Evolutionary conservation across 2,113 vertebrate species (phyloP).

Genomic region (Lynx canadensis): DNA sequence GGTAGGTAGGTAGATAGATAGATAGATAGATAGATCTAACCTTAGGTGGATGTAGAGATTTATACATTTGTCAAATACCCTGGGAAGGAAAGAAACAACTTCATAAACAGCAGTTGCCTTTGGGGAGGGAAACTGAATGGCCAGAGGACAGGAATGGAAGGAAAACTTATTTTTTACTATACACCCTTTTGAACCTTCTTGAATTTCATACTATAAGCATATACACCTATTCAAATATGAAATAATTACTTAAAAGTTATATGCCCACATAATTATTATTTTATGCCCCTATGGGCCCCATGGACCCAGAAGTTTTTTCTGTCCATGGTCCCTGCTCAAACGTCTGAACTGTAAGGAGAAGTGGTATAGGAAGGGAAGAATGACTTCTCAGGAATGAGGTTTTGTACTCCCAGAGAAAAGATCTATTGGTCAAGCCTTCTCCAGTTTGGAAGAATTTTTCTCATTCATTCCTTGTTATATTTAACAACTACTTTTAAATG

Average conservation of each 20-base stretch:
- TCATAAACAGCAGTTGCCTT: background rate
- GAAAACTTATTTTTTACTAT: background rate
- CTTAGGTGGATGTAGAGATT: background rate
- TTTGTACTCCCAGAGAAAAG: background rate
- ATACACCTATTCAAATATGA: background rate
- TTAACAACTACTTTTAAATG: background rate
- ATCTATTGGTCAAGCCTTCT: background rate
- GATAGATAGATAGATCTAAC: background rate
- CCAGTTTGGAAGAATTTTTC: background rate
- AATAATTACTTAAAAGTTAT: conserved; percentile 2
- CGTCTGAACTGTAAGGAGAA: background rate
- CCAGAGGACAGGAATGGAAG: background rate
- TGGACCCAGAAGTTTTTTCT: background rate
- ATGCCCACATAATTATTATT: background rate
- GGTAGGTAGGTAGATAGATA: background rate
- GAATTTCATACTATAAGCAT: background rate
- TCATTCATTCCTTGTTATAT: background rate
- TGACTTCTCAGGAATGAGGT: conserved; percentile 3
- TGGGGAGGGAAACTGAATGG: background rate
- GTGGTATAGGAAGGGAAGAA: background rate
- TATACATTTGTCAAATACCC: background rate
- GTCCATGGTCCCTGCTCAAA: background rate
- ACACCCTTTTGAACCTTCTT: background rate
- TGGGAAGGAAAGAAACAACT: background rate
- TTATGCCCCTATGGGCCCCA: background rate